These are phyloP conservation scores for Aplocera efformata DNA, from an alignment of 2,888 invertebrate genomes.

Conservation along the genomic window DNA sequence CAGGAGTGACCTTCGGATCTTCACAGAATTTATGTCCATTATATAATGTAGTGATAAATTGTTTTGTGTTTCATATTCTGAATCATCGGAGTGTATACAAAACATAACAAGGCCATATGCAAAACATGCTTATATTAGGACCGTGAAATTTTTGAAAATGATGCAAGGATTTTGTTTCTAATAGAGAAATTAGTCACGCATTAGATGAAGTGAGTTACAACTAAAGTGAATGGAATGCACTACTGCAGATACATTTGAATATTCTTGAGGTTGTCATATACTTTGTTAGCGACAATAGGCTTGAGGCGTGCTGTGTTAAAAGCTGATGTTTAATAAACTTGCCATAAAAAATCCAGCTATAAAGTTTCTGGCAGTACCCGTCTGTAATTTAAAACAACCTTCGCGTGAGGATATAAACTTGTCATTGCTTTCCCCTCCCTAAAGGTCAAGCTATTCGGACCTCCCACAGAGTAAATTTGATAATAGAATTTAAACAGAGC, in stretches of 20 bases:
- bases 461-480: slow-evolving; percentile 19
- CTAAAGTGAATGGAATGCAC: too few species aligned
- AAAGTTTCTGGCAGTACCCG: too few species aligned
- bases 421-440: not conserved
- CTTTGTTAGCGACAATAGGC: too few species aligned
- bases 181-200: slow-evolving; percentile 21
- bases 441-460: slow-evolving; percentile 9
- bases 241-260: too few species aligned
- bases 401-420: not conserved
- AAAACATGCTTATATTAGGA: slow-evolving; percentile 15
- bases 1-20: too few species aligned
- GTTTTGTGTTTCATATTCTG: not conserved
- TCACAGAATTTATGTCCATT: too few species aligned
- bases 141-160: slow-evolving; percentile 21
- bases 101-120: slow-evolving; percentile 15
- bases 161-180: slow-evolving; percentile 12
- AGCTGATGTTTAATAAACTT: too few species aligned
- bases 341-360: too few species aligned
- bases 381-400: too few species aligned
- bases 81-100: not conserved
- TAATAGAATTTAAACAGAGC: slow-evolving; percentile 33
- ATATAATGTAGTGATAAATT: too few species aligned
- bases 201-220: slow-evolving; percentile 12
- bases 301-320: too few species aligned
- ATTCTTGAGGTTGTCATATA: too few species aligned